These are phyloP conservation scores for Heliconius hermathena DNA, from an alignment of 1,140 invertebrate species.

Conservation along the genomic window DNA sequence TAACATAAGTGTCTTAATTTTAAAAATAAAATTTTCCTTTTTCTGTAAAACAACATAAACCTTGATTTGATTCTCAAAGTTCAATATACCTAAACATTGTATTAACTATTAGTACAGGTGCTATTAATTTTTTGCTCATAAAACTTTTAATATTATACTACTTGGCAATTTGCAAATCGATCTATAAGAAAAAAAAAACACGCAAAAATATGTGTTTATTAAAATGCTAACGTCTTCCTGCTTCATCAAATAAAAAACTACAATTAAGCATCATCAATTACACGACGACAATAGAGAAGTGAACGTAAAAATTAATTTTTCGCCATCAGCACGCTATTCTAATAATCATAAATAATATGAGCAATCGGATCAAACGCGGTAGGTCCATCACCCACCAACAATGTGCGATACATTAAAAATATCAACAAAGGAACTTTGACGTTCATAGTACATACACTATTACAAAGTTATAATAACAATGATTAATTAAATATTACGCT, in stretches of 20 bases:
- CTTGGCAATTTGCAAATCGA: slow-evolving; percentile 8
- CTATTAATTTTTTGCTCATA: slow-evolving; percentile 21
- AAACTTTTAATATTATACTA: neutral
- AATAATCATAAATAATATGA: slow-evolving; percentile 79
- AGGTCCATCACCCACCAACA: slow-evolving; percentile 66
- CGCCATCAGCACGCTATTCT: slow-evolving; percentile 73
- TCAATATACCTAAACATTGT: too few relatives aligned
- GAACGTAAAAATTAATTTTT: slow-evolving; percentile 78
- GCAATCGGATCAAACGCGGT: slow-evolving; percentile 78
- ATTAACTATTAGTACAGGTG: neutral
- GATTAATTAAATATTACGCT: neutral
- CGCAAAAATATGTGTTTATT: slow-evolving; percentile 36
- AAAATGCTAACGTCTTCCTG: slow-evolving; percentile 39
- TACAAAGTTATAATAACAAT: slow-evolving; percentile 18
- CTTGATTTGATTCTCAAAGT: neutral
- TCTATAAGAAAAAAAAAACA: slow-evolving; percentile 24
- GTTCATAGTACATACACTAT: slow-evolving; percentile 73
- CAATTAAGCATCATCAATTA: slow-evolving; percentile 62
- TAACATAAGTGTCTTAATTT: too few relatives aligned
- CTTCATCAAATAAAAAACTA: slow-evolving; percentile 44
- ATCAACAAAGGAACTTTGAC: slow-evolving; percentile 81
- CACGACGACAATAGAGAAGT: slow-evolving; percentile 67
- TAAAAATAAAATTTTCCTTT: neutral
- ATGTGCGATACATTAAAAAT: slow-evolving; percentile 82
- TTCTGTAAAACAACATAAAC: neutral